Conservation (phyloP, 1,140 invertebrate genomes). For the Bombus pyrosoma region DNA sequence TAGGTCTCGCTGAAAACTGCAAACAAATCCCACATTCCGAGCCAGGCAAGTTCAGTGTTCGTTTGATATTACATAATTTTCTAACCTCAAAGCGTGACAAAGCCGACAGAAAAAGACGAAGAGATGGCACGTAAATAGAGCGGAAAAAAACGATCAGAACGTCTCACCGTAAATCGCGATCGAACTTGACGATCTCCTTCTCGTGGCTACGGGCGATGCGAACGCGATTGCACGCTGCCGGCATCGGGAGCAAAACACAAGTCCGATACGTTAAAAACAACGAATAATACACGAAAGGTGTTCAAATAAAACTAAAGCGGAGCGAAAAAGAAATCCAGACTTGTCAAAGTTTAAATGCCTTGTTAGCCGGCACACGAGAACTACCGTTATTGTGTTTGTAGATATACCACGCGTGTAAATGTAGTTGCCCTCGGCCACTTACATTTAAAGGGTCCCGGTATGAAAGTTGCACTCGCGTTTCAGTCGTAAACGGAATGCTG, state of each 20-base stretch:
- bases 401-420: neutral
- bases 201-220: neutral
- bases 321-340: neutral
- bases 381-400: neutral
- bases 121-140: neutral
- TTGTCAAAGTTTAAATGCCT: constrained; percentile 47
- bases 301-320: constrained; percentile 27
- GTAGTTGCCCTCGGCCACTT: constrained; percentile 13
- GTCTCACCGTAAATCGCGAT: constrained; percentile 35
- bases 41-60: constrained; percentile 45
- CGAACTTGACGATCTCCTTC: constrained; percentile 36
- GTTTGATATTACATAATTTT: constrained; percentile 56
- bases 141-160: constrained; percentile 50
- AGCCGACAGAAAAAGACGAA: neutral
- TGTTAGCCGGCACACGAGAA: neutral
- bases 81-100: constrained; percentile 11
- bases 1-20: constrained; percentile 47
- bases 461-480: constrained; percentile 45
- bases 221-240: constrained; percentile 2
- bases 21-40: constrained; percentile 63
- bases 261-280: neutral
- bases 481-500: neutral
- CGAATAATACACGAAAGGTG: constrained; percentile 1
- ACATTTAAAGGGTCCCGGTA: constrained; percentile 51
- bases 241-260: neutral